phyloP scores from a whole-genome alignment of 2,888 invertebrate species.

The Apoda limacodes region DNA sequence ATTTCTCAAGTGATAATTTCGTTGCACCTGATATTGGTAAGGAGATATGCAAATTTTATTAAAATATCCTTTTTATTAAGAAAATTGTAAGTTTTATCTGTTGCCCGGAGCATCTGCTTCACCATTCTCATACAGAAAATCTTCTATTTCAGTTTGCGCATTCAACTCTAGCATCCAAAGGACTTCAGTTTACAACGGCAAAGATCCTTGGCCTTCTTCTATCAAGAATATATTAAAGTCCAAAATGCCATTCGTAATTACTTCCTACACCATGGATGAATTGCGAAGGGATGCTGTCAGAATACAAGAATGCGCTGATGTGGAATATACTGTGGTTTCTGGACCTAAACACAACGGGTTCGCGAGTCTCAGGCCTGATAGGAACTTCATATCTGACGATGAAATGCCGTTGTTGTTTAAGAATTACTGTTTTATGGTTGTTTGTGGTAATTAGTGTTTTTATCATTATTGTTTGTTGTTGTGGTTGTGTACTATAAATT shows the following conservation, averaged over 20 bases:
- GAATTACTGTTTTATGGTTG: slow-evolving; percentile 73
- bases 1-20: slow-evolving; percentile 51
- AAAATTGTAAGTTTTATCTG: no score
- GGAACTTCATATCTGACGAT: slow-evolving; percentile 81
- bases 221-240: slow-evolving; percentile 67
- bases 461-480: slow-evolving; percentile 20
- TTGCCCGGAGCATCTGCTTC: background rate
- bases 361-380: slow-evolving; percentile 76
- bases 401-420: slow-evolving; percentile 78
- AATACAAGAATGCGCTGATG: slow-evolving; percentile 60
- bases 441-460: slow-evolving; percentile 36
- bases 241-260: slow-evolving; percentile 72
- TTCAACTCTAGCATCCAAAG: slow-evolving; percentile 80
- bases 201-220: slow-evolving; percentile 76
- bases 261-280: slow-evolving; percentile 76
- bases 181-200: slow-evolving; percentile 71
- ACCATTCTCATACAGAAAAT: background rate
- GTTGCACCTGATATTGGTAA: slow-evolving; percentile 68
- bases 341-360: slow-evolving; percentile 73
- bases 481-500: slow-evolving; percentile 19
- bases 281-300: slow-evolving; percentile 72
- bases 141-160: slow-evolving; percentile 69
- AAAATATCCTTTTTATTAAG: background rate
- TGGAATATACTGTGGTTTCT: slow-evolving; percentile 56
- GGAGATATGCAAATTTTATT: slow-evolving; percentile 4